Evolutionary conservation across 2,888 invertebrate species (phyloP).

Genomic region (Xanthia togata): DNA sequence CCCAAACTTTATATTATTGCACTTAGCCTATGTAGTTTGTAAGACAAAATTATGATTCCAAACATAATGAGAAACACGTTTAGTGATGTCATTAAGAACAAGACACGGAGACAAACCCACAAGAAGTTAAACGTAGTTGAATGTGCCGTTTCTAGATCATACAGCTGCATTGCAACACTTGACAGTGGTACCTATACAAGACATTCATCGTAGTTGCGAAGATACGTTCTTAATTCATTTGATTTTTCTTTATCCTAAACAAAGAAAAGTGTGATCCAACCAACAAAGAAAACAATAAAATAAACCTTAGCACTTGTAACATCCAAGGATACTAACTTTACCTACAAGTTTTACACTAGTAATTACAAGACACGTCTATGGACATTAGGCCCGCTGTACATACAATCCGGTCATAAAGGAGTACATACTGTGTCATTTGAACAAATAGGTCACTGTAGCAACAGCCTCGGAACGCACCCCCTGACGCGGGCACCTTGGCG

Average conservation of each 20-base stretch:
- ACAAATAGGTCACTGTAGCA: conserved; percentile 79
- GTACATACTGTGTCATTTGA: conserved; percentile 58
- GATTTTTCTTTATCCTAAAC: too few species aligned
- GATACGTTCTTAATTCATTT: not conserved
- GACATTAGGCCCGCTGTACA: conserved; percentile 33
- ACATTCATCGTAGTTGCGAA: not conserved
- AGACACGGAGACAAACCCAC: not conserved
- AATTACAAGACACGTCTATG: conserved; percentile 49
- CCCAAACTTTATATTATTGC: not conserved
- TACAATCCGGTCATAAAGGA: conserved; percentile 48
- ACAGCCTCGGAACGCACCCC: conserved; percentile 80
- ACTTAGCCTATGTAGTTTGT: not conserved
- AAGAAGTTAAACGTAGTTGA: conserved; percentile 28
- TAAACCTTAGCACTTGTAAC: not conserved
- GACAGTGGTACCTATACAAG: not conserved
- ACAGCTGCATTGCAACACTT: conserved; percentile 18
- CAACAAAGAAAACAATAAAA: conserved; percentile 1
- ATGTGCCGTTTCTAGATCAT: conserved; percentile 31
- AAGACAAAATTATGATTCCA: not conserved
- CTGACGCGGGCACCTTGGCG: conserved; percentile 81
- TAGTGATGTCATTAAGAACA: conserved; percentile 25
- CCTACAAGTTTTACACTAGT: conserved; percentile 35
- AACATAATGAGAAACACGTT: not conserved
- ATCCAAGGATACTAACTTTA: conserved; percentile 15
- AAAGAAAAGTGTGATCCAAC: not conserved